These are phyloP conservation scores for Nothocercus julius DNA, from an alignment of 2,113 vertebrate genomes.

Conservation along the genomic window DNA sequence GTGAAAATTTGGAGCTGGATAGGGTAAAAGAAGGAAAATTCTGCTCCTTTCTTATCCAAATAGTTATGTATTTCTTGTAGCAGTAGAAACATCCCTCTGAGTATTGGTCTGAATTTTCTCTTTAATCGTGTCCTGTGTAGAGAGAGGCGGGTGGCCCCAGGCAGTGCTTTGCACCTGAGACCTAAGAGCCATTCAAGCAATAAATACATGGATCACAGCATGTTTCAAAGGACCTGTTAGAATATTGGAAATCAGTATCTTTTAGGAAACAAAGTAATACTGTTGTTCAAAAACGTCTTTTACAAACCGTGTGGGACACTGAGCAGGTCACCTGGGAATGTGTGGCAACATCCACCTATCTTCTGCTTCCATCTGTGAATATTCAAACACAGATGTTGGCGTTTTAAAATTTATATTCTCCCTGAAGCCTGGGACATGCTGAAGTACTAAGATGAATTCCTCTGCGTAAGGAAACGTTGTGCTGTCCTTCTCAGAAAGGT, in stretches of 20 bases:
- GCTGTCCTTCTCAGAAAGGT: background rate
- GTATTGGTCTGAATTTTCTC: background rate
- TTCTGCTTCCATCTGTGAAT: background rate
- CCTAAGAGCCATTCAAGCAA: slow-evolving; percentile 48
- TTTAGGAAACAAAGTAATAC: slow-evolving; percentile 30
- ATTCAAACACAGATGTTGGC: background rate
- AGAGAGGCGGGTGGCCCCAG: slow-evolving; percentile 8
- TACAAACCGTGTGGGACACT: background rate
- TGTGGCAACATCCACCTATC: background rate
- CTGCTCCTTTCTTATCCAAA: background rate
- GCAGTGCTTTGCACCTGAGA: slow-evolving; percentile 51
- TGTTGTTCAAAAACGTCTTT: slow-evolving; percentile 31
- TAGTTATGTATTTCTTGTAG: background rate
- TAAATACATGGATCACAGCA: slow-evolving; percentile 7
- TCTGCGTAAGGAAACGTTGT: background rate
- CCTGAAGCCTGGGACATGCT: background rate
- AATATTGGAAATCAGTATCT: slow-evolving; percentile 45
- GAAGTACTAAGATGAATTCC: background rate
- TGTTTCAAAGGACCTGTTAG: slow-evolving; percentile 43
- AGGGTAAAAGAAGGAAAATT: background rate
- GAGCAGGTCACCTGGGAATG: slow-evolving; percentile 38
- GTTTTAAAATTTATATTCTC: background rate
- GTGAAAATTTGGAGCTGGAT: background rate
- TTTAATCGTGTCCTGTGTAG: background rate
- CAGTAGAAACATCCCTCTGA: background rate